Percentiles rank a stretch among this genome's conserved stretches.
phyloP scores from a whole-genome alignment of 2,113 vertebrate species.

The Tichodroma muraria region DNA sequence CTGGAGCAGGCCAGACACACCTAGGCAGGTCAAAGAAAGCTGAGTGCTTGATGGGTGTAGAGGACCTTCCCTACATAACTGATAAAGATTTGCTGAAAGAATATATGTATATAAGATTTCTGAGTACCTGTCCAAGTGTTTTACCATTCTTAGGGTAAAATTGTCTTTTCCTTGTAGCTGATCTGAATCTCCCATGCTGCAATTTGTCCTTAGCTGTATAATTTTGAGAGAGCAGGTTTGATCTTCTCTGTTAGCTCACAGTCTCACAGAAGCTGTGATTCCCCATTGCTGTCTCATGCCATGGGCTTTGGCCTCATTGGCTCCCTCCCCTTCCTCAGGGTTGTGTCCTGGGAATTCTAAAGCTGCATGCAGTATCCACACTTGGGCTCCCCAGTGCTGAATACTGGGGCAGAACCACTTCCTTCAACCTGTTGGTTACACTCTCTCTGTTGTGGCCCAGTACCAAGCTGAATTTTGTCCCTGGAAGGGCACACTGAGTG shows the following conservation, averaged over 20 bases:
- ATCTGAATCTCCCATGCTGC: neutral
- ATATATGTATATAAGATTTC: neutral
- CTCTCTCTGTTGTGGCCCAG: neutral
- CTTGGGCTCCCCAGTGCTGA: neutral
- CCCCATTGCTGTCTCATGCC: accelerated
- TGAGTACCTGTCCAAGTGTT: neutral
- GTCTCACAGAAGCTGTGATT: accelerated
- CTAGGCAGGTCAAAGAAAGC: neutral
- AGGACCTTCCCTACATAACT: neutral
- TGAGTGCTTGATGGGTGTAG: neutral
- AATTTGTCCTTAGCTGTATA: neutral
- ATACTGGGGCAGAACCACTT: neutral
- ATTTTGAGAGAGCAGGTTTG: neutral
- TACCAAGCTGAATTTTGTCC: neutral
- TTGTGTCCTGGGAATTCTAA: neutral
- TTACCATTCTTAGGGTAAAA: neutral
- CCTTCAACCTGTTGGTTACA: neutral
- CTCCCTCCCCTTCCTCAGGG: neutral
- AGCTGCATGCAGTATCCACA: neutral
- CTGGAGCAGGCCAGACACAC: neutral
- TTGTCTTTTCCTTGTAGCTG: neutral
- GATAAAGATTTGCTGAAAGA: neutral
- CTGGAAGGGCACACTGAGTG: neutral
- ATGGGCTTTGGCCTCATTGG: neutral
- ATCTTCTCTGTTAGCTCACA: neutral